Percentiles rank a stretch among this genome's conserved stretches.
Evolutionary conservation across 2,797 vertebrate species (phyloP).

Genomic region (Sebastes steindachneri): DNA sequence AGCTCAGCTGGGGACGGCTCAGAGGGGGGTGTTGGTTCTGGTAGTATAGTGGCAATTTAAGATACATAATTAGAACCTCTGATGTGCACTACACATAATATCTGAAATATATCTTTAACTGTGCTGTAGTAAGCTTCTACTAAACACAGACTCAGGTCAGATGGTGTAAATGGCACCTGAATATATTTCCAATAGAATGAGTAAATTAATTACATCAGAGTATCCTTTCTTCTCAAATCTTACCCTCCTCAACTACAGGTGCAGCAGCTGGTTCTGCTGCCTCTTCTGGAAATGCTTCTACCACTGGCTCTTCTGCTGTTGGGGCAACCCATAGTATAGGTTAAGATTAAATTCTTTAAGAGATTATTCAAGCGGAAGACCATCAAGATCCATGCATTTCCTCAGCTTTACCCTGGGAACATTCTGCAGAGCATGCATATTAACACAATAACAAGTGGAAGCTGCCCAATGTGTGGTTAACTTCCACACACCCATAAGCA

Average conservation of each 20-base stretch:
- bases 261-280: constrained; percentile 44
- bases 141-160: neutral
- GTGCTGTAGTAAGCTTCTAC: neutral
- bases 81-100: neutral
- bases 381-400: constrained; percentile 21
- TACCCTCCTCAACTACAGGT: constrained; percentile 62
- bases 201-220: neutral
- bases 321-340: constrained; percentile 33
- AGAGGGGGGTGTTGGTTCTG: constrained; percentile 38
- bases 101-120: neutral
- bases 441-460: neutral
- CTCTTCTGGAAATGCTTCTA: constrained; percentile 45
- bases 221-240: constrained; percentile 15
- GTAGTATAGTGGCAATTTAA: constrained; percentile 19
- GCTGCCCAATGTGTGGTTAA: neutral
- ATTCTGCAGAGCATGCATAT: constrained; percentile 21
- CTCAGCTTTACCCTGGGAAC: neutral
- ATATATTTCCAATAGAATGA: neutral
- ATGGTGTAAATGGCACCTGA: neutral
- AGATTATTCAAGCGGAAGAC: neutral
- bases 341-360: constrained; percentile 8
- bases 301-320: constrained; percentile 60
- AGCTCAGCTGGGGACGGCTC: constrained; percentile 35
- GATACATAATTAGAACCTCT: neutral
- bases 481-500: no score